Evolutionary conservation across 2,113 vertebrate species (phyloP).

Genomic region (Delphinapterus leucas): DNA sequence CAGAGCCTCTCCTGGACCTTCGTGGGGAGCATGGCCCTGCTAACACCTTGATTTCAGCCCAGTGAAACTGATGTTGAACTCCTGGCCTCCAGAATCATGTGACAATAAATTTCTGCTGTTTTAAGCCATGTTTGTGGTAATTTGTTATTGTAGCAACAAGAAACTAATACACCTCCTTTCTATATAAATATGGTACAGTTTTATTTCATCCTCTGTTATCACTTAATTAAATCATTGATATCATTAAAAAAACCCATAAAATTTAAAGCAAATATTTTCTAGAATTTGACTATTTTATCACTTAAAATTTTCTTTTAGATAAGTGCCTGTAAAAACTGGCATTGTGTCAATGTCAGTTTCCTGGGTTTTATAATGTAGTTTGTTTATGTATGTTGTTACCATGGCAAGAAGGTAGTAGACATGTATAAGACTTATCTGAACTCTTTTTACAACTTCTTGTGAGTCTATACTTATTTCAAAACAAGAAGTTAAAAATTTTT

Average conservation of each 20-base stretch:
- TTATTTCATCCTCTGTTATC: neutral
- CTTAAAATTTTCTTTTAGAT: neutral
- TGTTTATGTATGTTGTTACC: neutral
- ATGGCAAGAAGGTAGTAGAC: neutral
- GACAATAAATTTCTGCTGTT: neutral
- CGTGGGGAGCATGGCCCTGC: accelerated
- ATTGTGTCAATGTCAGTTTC: neutral
- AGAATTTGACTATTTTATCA: neutral
- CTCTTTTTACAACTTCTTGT: neutral
- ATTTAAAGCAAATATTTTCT: neutral
- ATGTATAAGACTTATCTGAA: neutral
- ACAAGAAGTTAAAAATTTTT: neutral
- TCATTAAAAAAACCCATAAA: neutral
- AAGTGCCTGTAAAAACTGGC: neutral
- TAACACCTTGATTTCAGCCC: neutral
- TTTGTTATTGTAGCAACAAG: neutral
- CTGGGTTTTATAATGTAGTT: neutral
- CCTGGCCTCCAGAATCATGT: neutral
- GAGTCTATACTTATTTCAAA: neutral
- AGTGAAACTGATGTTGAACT: neutral
- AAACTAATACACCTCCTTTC: neutral
- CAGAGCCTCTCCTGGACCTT: no score
- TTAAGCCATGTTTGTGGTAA: neutral
- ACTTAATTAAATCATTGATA: neutral
- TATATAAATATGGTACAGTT: neutral